A percentile compares a stretch with the other conserved stretches of the same genome.
Evolutionary conservation across 2,797 vertebrate species (phyloP).

Genomic region (Sarcophilus harrisii): DNA sequence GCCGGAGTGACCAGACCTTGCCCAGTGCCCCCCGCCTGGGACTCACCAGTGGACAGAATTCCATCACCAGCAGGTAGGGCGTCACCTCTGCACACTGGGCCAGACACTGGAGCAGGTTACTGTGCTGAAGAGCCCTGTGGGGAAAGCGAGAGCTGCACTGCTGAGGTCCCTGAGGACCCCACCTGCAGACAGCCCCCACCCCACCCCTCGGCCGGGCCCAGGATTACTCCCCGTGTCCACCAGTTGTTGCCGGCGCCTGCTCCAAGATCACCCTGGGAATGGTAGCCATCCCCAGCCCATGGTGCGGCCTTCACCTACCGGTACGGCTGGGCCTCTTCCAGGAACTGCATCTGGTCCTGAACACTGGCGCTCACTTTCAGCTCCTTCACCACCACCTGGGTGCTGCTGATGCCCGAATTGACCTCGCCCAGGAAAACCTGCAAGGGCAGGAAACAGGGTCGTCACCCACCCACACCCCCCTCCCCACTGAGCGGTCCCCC

Average conservation of each 20-base stretch:
- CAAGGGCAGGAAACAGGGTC: background rate
- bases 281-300: background rate
- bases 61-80: conserved; percentile 97
- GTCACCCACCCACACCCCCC: background rate
- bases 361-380: conserved; percentile 92
- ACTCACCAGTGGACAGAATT: conserved; percentile 97
- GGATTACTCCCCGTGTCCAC: background rate
- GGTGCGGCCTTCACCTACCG: conserved; percentile 84
- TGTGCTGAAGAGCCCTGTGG: conserved; percentile 92
- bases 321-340: conserved; percentile 94
- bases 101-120: conserved; percentile 95
- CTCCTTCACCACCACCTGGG: conserved; percentile 97
- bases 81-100: conserved; percentile 95
- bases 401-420: conserved; percentile 89
- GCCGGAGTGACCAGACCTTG: background rate
- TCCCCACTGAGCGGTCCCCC: fast-evolving
- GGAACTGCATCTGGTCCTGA: conserved; percentile 95
- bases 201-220: background rate
- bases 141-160: background rate
- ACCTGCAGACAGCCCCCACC: background rate
- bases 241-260: background rate
- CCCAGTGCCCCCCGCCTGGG: background rate
- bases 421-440: conserved; percentile 97
- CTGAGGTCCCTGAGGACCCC: too few species aligned
- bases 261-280: background rate